A percentile compares a stretch with the other conserved stretches of the same genome.
Conservation (phyloP, 2,888 invertebrate species). For the Listrodromus nycthemerus region DNA sequence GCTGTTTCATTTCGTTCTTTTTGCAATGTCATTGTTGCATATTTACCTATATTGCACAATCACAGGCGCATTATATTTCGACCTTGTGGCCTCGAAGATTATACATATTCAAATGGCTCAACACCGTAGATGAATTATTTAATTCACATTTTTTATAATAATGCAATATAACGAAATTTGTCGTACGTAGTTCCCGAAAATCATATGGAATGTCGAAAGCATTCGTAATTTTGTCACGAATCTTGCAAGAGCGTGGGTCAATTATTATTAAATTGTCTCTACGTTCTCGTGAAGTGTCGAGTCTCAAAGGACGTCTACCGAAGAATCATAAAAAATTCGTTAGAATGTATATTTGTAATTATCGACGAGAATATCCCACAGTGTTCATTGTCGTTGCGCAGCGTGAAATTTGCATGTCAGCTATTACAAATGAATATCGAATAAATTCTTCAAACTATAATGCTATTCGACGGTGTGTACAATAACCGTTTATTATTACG, state of each 20-base stretch:
- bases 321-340: neutral
- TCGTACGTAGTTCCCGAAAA: neutral
- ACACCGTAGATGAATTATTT: conserved; percentile 1
- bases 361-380: neutral
- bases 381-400: no score
- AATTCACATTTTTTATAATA: neutral
- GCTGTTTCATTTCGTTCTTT: neutral
- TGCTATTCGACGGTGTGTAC: neutral
- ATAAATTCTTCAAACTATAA: neutral
- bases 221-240: conserved; percentile 1
- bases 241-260: neutral
- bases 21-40: neutral
- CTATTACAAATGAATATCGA: neutral
- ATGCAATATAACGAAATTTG: no score
- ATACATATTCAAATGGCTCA: conserved; percentile 1
- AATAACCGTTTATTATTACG: no score
- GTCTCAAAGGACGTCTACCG: no score
- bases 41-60: neutral
- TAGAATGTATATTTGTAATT: neutral
- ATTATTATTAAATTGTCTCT: neutral
- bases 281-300: no score
- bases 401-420: no score
- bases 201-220: no score
- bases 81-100: neutral
- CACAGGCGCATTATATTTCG: neutral